Evolutionary conservation across 1,140 invertebrate genomes (phyloP).

Genomic region (Paraescarpia echinospica): DNA sequence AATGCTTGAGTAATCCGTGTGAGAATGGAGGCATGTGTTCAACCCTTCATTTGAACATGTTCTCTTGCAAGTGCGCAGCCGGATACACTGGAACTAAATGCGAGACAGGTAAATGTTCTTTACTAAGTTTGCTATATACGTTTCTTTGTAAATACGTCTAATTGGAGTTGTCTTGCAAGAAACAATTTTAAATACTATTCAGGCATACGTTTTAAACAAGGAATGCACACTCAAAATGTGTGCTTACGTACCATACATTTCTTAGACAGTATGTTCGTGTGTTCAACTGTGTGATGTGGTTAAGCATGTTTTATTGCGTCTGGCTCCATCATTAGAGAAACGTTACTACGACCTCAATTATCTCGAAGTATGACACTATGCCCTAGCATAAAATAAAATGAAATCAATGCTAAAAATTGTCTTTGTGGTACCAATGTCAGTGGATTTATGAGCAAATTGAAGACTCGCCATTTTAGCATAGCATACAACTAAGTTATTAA

Average conservation of each 20-base stretch:
- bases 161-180: neutral
- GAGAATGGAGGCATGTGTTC: neutral
- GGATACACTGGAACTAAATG: neutral
- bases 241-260: neutral
- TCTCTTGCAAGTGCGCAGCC: neutral
- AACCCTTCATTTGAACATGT: neutral
- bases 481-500: too few species aligned
- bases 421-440: too few species aligned
- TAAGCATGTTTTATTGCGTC: neutral
- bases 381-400: too few species aligned
- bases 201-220: neutral
- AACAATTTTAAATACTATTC: neutral
- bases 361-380: too few species aligned
- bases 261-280: neutral
- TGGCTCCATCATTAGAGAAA: neutral
- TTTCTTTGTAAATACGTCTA: neutral
- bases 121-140: neutral
- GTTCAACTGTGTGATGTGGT: too few species aligned
- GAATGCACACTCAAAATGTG: neutral
- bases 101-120: neutral
- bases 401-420: too few species aligned
- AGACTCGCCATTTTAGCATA: too few species aligned
- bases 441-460: too few species aligned
- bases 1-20: neutral
- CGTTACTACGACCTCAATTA: neutral